A percentile compares a stretch with the other conserved stretches of the same genome.
Conservation (phyloP, 2,797 vertebrate species). For the Sylvilagus floridanus region DNA sequence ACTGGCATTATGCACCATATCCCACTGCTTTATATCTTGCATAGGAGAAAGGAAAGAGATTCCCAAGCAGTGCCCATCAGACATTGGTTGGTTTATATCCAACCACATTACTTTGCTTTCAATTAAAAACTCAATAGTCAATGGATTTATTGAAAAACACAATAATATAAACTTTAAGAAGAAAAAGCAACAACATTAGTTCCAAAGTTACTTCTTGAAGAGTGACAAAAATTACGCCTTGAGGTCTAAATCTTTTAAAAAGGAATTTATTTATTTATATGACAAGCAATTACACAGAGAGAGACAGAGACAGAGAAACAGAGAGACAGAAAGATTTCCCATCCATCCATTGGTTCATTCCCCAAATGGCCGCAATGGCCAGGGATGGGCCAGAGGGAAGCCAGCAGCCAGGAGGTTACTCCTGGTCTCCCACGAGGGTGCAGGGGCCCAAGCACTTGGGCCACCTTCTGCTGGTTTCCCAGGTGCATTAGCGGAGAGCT, state of each 20-base stretch:
- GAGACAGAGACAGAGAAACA: too few relatives aligned
- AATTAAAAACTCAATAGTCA: constrained; percentile 37
- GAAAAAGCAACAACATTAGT: neutral
- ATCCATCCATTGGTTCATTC: too few relatives aligned
- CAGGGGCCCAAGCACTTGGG: too few relatives aligned
- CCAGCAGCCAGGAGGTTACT: too few relatives aligned
- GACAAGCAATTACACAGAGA: too few relatives aligned
- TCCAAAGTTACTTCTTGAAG: neutral
- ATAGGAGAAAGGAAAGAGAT: neutral
- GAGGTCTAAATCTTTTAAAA: neutral
- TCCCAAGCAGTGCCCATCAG: neutral
- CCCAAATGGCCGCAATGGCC: too few relatives aligned
- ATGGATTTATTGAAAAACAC: constrained; percentile 33
- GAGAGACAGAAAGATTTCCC: too few relatives aligned
- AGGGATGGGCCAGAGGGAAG: too few relatives aligned
- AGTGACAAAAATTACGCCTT: neutral
- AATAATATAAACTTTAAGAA: constrained; percentile 6
- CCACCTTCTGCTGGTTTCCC: too few relatives aligned
- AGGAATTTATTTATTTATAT: too few relatives aligned
- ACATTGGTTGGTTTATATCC: constrained; percentile 32
- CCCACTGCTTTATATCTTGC: neutral
- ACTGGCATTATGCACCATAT: neutral
- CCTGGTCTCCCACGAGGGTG: too few relatives aligned
- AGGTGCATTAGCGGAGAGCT: too few relatives aligned
- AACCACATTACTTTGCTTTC: neutral